These are phyloP conservation scores for Nasonia vitripennis DNA, from an alignment of 1,140 invertebrate genomes.

Conservation along the genomic window DNA sequence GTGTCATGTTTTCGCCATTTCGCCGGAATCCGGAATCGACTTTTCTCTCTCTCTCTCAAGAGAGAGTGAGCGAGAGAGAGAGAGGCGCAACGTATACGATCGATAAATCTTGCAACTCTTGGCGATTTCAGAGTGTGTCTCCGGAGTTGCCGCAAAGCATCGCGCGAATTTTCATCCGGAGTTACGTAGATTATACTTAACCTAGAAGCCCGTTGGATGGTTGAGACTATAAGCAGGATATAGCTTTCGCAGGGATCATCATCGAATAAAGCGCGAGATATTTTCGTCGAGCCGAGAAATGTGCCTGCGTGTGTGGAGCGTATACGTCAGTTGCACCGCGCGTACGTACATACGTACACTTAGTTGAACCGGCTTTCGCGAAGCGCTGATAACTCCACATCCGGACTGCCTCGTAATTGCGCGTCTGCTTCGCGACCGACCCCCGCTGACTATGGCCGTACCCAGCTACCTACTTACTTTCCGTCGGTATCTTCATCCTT, in stretches of 20 bases:
- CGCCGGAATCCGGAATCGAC: conserved; percentile 7
- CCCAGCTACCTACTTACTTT: too few species aligned
- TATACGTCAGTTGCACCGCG: neutral
- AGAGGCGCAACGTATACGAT: neutral
- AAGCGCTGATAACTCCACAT: neutral
- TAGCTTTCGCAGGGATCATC: neutral
- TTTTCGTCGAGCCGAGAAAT: too few species aligned
- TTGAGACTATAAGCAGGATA: neutral
- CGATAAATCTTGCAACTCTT: conserved; percentile 1
- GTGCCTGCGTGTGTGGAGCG: too few species aligned
- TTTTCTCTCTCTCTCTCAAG: neutral
- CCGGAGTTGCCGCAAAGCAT: neutral
- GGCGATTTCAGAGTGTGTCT: neutral
- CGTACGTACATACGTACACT: neutral
- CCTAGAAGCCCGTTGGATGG: neutral
- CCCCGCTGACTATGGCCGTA: too few species aligned
- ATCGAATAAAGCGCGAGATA: too few species aligned
- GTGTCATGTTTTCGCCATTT: neutral
- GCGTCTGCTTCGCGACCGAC: too few species aligned
- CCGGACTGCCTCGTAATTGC: neutral
- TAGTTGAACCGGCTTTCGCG: neutral
- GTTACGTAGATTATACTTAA: neutral
- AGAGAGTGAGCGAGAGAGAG: too few species aligned
- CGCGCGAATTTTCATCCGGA: neutral
- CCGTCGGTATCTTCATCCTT: too few species aligned